Percentiles rank a stretch among this genome's conserved stretches.
phyloP scores from a whole-genome alignment of 2,113 vertebrate species.

The Thermophis baileyi region DNA sequence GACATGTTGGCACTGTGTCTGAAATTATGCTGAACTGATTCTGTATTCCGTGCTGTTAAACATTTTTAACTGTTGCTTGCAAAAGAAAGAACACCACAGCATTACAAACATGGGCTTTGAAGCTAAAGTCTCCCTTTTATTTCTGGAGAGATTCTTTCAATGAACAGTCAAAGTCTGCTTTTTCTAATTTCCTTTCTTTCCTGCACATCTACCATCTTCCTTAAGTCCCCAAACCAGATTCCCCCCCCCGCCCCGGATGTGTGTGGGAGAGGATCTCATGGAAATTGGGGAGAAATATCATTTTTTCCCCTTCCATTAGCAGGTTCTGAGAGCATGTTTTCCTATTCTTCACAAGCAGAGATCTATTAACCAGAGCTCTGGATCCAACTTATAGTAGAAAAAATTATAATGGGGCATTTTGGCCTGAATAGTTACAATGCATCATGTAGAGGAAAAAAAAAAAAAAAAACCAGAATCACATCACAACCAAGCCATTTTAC shows the following conservation, averaged over 20 bases:
- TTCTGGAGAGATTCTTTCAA: not conserved
- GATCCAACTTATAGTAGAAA: not conserved
- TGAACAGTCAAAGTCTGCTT: not conserved
- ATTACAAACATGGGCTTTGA: not conserved
- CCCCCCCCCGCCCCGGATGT: too few species aligned
- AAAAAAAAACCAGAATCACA: conserved; percentile 10
- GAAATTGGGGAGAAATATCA: not conserved
- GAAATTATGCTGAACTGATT: not conserved
- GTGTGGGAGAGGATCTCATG: not conserved
- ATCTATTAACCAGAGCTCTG: not conserved
- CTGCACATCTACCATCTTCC: not conserved
- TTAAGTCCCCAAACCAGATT: not conserved
- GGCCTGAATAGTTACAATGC: not conserved
- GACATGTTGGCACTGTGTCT: not conserved
- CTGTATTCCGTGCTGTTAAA: not conserved
- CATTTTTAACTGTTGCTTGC: not conserved
- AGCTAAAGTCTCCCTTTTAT: not conserved
- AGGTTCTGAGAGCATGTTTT: not conserved
- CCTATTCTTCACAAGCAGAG: not conserved
- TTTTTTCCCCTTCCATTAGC: not conserved
- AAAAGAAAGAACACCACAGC: not conserved
- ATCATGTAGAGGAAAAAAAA: not conserved
- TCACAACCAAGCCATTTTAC: conserved; percentile 15
- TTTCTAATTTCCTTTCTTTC: not conserved
- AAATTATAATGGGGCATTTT: not conserved